Percentiles rank a stretch among this genome's conserved stretches.
Evolutionary conservation across 2,797 vertebrate species (phyloP).

Genomic region (Hippopotamyrus pictus): DNA sequence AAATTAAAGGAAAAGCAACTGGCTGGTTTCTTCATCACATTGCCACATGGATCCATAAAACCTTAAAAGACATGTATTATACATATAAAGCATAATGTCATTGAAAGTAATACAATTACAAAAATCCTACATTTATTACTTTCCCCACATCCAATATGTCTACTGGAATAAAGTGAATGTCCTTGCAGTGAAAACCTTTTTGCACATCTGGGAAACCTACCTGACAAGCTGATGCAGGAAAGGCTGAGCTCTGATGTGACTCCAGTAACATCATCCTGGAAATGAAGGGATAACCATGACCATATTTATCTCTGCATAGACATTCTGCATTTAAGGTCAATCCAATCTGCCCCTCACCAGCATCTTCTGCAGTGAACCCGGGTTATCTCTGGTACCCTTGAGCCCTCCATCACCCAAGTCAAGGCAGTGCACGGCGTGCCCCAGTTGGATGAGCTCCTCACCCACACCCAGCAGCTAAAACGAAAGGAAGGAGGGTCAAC

Average conservation of each 20-base stretch:
- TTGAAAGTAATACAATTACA: neutral
- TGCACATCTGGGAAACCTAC: conserved; percentile 45
- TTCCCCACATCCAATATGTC: neutral
- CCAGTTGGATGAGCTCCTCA: conserved; percentile 68
- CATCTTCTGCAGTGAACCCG: conserved; percentile 53
- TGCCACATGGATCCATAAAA: conserved; percentile 18
- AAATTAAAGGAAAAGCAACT: conserved; percentile 20
- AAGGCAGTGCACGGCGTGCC: conserved; percentile 59
- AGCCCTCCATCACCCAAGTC: conserved; percentile 37
- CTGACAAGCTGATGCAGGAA: conserved; percentile 72
- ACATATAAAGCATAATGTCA: neutral
- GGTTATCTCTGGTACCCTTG: conserved; percentile 38
- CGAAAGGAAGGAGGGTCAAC: neutral
- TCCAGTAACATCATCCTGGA: conserved; percentile 60
- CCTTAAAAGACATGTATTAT: conserved; percentile 33
- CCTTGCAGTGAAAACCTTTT: neutral
- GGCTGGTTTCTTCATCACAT: conserved; percentile 22
- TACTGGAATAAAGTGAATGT: neutral
- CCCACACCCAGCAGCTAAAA: conserved; percentile 70
- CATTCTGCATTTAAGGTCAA: neutral
- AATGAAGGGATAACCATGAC: conserved; percentile 6
- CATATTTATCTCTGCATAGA: neutral
- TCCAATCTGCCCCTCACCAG: conserved; percentile 51
- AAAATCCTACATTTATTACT: neutral
- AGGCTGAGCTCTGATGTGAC: conserved; percentile 61